Percentiles rank a stretch among this genome's conserved stretches.
These are phyloP conservation scores for Leguminivora glycinivorella DNA, from an alignment of 1,140 invertebrate species.

Conservation along the genomic window DNA sequence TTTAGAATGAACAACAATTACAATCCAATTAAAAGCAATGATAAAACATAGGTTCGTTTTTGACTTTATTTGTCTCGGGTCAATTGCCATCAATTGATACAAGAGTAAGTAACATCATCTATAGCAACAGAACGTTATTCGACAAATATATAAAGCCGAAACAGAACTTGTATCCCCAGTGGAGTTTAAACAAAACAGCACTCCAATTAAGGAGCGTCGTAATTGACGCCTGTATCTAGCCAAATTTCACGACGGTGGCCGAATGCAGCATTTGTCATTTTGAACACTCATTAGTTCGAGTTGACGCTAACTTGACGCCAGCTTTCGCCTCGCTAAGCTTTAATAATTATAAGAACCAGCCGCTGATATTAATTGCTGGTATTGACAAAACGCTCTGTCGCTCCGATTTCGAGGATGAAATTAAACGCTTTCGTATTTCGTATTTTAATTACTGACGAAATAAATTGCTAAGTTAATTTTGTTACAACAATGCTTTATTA, in stretches of 20 bases:
- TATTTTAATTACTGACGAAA: conserved; percentile 21
- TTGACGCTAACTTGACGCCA: conserved; percentile 73
- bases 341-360: conserved; percentile 72
- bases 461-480: conserved; percentile 2
- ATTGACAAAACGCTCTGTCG: conserved; percentile 64
- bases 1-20: no score
- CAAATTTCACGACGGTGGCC: conserved; percentile 49
- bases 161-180: conserved; percentile 9
- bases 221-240: conserved; percentile 41
- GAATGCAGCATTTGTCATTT: conserved; percentile 73
- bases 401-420: conserved; percentile 26
- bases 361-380: conserved; percentile 71
- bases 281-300: conserved; percentile 70
- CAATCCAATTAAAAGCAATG: no score
- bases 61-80: background rate
- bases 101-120: background rate
- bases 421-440: conserved; percentile 27
- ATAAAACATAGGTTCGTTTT: background rate
- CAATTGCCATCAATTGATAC: background rate
- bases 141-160: conserved; percentile 2
- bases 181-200: conserved; percentile 24
- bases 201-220: conserved; percentile 21
- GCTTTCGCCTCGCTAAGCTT: conserved; percentile 64
- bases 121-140: background rate
- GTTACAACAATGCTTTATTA: background rate